Base-by-base conservation (phyloP, 2,888 invertebrate species). In the Dicyrtomina minuta region DNA sequence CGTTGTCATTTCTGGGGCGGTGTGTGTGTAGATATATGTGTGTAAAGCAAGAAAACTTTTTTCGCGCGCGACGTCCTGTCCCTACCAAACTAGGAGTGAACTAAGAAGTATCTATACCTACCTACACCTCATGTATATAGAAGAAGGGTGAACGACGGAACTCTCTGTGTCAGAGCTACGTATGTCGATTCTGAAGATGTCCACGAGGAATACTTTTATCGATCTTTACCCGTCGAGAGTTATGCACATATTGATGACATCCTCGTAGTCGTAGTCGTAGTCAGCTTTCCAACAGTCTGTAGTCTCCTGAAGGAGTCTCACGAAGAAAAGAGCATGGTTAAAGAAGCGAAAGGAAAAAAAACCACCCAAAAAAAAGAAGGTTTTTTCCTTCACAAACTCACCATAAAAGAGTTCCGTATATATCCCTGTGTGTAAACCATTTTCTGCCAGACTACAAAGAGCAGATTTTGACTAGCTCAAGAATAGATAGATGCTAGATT, bases 201-300 rank as follows among this genome's bases (percentile, higher is more conserved):
- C 24, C 22, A 24, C n/a, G n/a, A 27, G 27, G 15, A 59, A 41
- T 26, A 26, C 41, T 41, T 53, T 53, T 64, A 53, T 64, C 64
- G 64, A 64, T 53, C 53, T 53, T 20, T 24, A n/a, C 33, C 13
- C 44, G 13, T 59, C 44, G 27, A 33, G 15, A n/a, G 20, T 13
- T 27, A 26, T 26, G 49, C 61, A 61, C 61, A 61, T 61, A 61
- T 46, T 61, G 61, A 44, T 61, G 61, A 61, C 61, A 44, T 44
- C 46, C 61, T 59, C 41, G 33, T 41, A 49, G 3, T n/a, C n/a
- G n/a, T n/a, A n/a, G n/a, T 20, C 17, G 17, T n/a, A 53, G 22
- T 53, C 53, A 53, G 24, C 24, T 53, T 22, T 53, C 53, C 22
- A 8, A 46, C 17, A 46, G 13, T 53, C 20, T 6, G 13, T 26